phyloP scores from a whole-genome alignment of 64 coral and sea anemone species.

The Trachythela sp. region DNA sequence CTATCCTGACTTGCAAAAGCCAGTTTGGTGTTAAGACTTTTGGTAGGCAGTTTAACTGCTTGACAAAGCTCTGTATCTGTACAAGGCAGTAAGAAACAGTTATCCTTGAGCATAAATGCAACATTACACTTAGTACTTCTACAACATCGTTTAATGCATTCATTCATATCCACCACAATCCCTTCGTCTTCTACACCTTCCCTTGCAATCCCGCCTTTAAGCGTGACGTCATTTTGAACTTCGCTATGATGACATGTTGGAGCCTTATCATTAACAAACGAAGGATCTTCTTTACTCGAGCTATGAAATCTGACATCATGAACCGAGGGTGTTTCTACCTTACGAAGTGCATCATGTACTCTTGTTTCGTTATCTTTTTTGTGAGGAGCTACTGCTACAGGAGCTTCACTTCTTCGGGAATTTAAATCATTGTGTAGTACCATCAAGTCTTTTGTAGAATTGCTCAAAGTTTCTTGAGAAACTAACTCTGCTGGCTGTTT shows the following conservation, averaged over 20 bases:
- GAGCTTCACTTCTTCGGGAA: background rate
- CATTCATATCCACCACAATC: constrained; percentile 10
- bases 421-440: background rate
- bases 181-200: constrained; percentile 40
- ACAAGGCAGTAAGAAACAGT: constrained; percentile 83
- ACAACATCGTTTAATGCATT: constrained; percentile 63
- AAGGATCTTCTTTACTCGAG: background rate
- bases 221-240: constrained; percentile 34
- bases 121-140: constrained; percentile 66
- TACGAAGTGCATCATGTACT: background rate
- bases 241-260: constrained; percentile 23
- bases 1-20: background rate
- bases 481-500: background rate
- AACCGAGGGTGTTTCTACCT: background rate
- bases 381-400: background rate
- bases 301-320: background rate
- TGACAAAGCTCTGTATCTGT: constrained; percentile 61
- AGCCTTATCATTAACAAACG: background rate
- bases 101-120: constrained; percentile 67
- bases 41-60: constrained; percentile 31
- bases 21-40: background rate
- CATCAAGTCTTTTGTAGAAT: background rate
- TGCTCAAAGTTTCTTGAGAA: background rate
- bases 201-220: constrained; percentile 33
- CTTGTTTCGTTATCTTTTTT: background rate